Percentiles rank a stretch among this genome's conserved stretches.
Evolutionary conservation across 2,888 invertebrate genomes (phyloP).

Genomic region (Meloe dianella): DNA sequence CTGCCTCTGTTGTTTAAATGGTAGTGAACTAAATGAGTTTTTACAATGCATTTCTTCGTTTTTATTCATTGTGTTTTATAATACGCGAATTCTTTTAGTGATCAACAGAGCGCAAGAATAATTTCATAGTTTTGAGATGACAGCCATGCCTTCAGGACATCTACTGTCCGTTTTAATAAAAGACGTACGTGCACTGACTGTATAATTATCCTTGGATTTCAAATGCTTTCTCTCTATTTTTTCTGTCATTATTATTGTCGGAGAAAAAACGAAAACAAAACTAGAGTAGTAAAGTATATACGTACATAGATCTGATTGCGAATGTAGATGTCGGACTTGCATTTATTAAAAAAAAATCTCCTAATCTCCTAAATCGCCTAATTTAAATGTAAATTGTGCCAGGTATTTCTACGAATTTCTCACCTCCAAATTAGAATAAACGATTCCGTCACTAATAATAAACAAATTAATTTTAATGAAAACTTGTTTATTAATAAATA

Average conservation of each 20-base stretch:
- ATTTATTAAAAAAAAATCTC: neutral
- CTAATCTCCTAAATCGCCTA: slow-evolving; percentile 20
- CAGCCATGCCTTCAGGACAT: slow-evolving; percentile 48
- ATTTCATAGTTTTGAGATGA: slow-evolving; percentile 51
- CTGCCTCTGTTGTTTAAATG: slow-evolving; percentile 38
- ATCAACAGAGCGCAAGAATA: slow-evolving; percentile 48
- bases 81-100: slow-evolving; percentile 47
- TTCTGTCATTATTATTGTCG: slow-evolving; percentile 23
- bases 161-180: slow-evolving; percentile 50
- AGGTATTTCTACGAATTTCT: slow-evolving; percentile 22
- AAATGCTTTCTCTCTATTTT: slow-evolving; percentile 22
- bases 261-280: slow-evolving; percentile 13
- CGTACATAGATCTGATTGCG: neutral
- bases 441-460: slow-evolving; percentile 21
- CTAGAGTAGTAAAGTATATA: neutral
- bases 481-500: slow-evolving; percentile 2
- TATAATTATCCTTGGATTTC: slow-evolving; percentile 42
- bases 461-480: slow-evolving; percentile 19
- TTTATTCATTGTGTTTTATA: slow-evolving; percentile 50
- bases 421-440: slow-evolving; percentile 18
- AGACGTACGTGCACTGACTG: slow-evolving; percentile 46
- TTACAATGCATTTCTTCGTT: slow-evolving; percentile 44
- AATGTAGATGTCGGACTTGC: neutral
- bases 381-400: slow-evolving; percentile 29
- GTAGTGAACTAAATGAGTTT: slow-evolving; percentile 43